Evolutionary conservation across 2,113 vertebrate species (phyloP).

Genomic region (Sitta europaea): DNA sequence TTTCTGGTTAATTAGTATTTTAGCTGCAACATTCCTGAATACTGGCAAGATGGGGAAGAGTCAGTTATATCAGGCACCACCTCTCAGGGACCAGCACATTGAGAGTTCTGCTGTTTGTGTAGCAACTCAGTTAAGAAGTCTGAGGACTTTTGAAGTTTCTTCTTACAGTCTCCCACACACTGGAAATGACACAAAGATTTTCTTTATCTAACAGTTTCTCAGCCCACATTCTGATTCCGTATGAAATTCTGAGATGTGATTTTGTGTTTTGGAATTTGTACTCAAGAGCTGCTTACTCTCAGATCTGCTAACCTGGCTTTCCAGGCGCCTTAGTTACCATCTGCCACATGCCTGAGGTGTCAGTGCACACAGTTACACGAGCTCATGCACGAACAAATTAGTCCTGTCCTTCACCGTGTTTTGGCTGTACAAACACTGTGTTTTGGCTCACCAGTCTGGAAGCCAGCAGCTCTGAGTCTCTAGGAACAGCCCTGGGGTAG

Average conservation of each 20-base stretch:
- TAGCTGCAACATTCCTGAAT: background rate
- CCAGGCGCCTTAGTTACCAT: background rate
- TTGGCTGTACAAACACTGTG: background rate
- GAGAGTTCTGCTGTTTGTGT: background rate
- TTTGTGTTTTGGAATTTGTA: background rate
- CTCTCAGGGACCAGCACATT: background rate
- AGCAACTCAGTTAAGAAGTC: background rate
- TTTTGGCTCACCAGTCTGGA: background rate
- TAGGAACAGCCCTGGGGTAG: background rate
- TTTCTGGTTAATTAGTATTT: background rate
- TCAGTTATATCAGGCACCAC: background rate
- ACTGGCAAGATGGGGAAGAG: background rate
- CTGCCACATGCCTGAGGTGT: background rate
- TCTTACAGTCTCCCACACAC: background rate
- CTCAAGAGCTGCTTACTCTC: background rate
- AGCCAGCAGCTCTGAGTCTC: background rate
- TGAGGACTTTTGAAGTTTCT: background rate
- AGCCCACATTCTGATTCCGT: background rate
- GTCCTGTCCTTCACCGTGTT: background rate
- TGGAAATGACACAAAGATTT: background rate
- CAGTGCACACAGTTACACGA: background rate
- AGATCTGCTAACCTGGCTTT: background rate
- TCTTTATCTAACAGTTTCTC: background rate
- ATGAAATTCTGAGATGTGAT: background rate
- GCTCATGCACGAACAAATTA: fast-evolving